Conservation (phyloP, 2,113 vertebrate genomes). For the Picathartes gymnocephalus region DNA sequence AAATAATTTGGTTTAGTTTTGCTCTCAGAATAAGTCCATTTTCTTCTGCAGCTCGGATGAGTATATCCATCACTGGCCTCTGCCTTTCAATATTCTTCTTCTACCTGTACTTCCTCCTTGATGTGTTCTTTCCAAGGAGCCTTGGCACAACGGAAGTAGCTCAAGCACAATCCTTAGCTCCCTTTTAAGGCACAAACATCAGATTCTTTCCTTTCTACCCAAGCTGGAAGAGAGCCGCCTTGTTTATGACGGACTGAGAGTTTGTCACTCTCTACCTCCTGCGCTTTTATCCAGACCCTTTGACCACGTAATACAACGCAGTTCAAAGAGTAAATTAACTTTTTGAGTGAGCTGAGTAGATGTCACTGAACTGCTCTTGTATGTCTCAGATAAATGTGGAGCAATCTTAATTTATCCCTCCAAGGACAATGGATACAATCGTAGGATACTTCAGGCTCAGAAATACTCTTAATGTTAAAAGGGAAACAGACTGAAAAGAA, state of each 20-base stretch:
- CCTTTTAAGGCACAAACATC: slow-evolving; percentile 62
- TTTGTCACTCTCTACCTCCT: background rate
- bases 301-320: slow-evolving; percentile 72
- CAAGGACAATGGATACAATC: background rate
- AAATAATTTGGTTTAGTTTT: background rate
- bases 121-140: background rate
- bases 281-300: slow-evolving; percentile 54
- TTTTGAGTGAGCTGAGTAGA: slow-evolving; percentile 69
- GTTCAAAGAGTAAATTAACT: slow-evolving; percentile 79
- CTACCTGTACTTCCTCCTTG: background rate
- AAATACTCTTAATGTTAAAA: background rate
- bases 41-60: slow-evolving; percentile 37
- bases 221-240: slow-evolving; percentile 42
- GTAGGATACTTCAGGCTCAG: background rate
- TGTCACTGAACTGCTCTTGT: background rate
- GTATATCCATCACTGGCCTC: background rate
- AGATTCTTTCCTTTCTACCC: slow-evolving; percentile 69
- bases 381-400: background rate
- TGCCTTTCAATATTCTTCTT: background rate
- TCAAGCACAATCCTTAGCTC: slow-evolving; percentile 46
- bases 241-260: background rate
- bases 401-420: background rate
- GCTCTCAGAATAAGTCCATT: slow-evolving; percentile 65
- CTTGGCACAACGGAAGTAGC: background rate
- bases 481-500: background rate